Conservation (phyloP, 2,797 vertebrate genomes). For the Helostoma temminkii region DNA sequence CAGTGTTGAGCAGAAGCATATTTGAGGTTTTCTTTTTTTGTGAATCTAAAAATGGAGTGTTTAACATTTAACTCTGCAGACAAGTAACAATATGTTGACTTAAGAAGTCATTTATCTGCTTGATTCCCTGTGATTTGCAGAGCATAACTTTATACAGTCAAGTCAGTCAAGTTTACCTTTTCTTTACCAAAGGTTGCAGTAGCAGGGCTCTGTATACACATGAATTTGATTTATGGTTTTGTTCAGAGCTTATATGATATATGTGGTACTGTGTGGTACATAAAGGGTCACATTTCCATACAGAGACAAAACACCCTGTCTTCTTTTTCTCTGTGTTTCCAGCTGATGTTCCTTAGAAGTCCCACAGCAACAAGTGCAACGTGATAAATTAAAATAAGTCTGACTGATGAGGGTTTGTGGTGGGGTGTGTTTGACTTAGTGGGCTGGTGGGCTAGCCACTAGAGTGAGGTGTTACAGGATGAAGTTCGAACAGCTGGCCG, state of each 20-base stretch:
- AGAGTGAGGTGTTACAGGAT: conserved; percentile 50
- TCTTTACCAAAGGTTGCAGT: conserved; percentile 28
- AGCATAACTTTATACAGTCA: conserved; percentile 2
- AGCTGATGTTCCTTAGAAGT: conserved; percentile 30
- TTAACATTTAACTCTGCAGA: conserved; percentile 3
- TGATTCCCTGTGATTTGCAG: conserved; percentile 29
- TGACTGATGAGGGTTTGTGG: conserved; percentile 52
- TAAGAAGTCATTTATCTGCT: conserved; percentile 1
- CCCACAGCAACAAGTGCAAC: conserved; percentile 54
- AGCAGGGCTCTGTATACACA: conserved; percentile 3
- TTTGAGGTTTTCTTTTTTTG: not conserved
- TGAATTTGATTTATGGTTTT: conserved; percentile 52
- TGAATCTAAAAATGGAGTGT: conserved; percentile 12
- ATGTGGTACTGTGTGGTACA: conserved; percentile 21
- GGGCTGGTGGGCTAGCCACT: conserved; percentile 38
- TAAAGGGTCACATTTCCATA: conserved; percentile 39
- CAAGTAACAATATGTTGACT: conserved; percentile 7
- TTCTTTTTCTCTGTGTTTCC: conserved; percentile 31
- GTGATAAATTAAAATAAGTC: conserved; percentile 46
- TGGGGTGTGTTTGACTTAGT: conserved; percentile 54
- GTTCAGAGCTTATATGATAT: not conserved
- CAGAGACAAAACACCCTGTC: conserved; percentile 17
- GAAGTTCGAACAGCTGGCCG: conserved; percentile 59
- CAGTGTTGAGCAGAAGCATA: not conserved
- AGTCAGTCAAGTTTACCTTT: conserved; percentile 8